Percentiles rank a stretch among this genome's conserved stretches.
phyloP scores from a whole-genome alignment of 1,140 invertebrate genomes.

The Hetaerina americana region DNA sequence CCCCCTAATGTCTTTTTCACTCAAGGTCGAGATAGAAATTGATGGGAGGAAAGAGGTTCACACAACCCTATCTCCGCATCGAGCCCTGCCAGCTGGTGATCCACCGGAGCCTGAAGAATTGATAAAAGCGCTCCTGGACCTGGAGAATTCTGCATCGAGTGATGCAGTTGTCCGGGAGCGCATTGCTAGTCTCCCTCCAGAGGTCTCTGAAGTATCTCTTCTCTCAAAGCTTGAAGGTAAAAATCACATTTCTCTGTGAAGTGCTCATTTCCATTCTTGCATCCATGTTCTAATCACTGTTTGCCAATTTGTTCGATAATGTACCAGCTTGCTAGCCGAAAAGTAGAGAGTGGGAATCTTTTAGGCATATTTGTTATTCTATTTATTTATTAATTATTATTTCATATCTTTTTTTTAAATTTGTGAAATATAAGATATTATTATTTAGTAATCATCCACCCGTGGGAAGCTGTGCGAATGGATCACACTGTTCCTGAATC shows the following conservation, averaged over 20 bases:
- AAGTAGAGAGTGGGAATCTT: background rate
- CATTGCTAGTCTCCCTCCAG: slow-evolving; percentile 83
- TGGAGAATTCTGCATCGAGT: slow-evolving; percentile 87
- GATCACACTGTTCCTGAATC: too few relatives aligned
- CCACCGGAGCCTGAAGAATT: slow-evolving; percentile 81
- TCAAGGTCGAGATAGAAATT: slow-evolving; percentile 37
- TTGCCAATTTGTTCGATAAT: background rate
- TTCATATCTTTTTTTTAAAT: too few relatives aligned
- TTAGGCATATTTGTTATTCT: background rate
- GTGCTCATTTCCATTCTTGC: too few relatives aligned
- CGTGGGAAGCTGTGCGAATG: too few relatives aligned
- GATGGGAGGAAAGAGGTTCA: slow-evolving; percentile 59
- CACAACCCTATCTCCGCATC: slow-evolving; percentile 58
- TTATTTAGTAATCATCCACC: too few relatives aligned
- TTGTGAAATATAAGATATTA: too few relatives aligned
- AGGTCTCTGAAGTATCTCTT: slow-evolving; percentile 82
- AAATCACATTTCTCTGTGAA: slow-evolving; percentile 9
- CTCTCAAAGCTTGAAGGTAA: slow-evolving; percentile 68
- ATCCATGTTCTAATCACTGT: slow-evolving; percentile 5
- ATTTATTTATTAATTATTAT: too few relatives aligned
- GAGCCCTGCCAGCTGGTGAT: slow-evolving; percentile 50
- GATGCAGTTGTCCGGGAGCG: slow-evolving; percentile 84
- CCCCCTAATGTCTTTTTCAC: background rate
- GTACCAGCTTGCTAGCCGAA: background rate
- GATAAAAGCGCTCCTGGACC: slow-evolving; percentile 62